Evolutionary conservation across 1,140 invertebrate genomes (phyloP), one percentile per base, ranked within the genome.

Genomic region (Bombus fervidus): DNA sequence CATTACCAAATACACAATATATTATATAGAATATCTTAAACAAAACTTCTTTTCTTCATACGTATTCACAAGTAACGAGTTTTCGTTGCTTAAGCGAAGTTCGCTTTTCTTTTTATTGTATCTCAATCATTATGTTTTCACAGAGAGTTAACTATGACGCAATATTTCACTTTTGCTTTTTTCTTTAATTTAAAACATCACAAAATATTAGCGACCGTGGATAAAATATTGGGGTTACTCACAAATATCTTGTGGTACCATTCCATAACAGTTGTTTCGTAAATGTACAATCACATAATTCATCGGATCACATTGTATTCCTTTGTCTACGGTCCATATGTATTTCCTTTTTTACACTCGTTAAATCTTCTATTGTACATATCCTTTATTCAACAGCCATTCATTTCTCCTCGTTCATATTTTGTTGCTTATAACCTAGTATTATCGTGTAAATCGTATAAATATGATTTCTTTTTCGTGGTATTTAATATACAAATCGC

Each of bases 1-100:
- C 84, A 83, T 91, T 92, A 92, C 82, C 87, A 93, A 94, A 91
- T 93, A 92, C 91, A 93, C 87, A 92, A 92, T 92, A 90, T 93
- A 92, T 92, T 88, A 87, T 93, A 93, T 90, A 92, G 84, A 84
- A 87, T 87, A 87, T 85, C 76, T 88, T 89, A 91, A 93, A 92
- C 90, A 90, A 90, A 90, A 86, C 85, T 66, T 82, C 71, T 75
- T 59, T 43, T 68, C 15, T 69, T 62, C 59, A 28, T 74, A 83
- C 68, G 81, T 90, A 91, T 92, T 93, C 91, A 93, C 87, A 93
- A 91, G 83, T 89, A 89, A 91, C 91, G 84, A 87, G 53, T 82
- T 28, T 90, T 89, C 57, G 81, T 88, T 86, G 81, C 79, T 88
- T 85, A 86, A 69, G 72, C 47, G 25, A 89, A 83, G 53, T 80